Percentiles rank a stretch among this genome's conserved stretches.
These are phyloP conservation scores for Sphinx pinastri DNA, from an alignment of 2,888 invertebrate species.

Conservation along the genomic window DNA sequence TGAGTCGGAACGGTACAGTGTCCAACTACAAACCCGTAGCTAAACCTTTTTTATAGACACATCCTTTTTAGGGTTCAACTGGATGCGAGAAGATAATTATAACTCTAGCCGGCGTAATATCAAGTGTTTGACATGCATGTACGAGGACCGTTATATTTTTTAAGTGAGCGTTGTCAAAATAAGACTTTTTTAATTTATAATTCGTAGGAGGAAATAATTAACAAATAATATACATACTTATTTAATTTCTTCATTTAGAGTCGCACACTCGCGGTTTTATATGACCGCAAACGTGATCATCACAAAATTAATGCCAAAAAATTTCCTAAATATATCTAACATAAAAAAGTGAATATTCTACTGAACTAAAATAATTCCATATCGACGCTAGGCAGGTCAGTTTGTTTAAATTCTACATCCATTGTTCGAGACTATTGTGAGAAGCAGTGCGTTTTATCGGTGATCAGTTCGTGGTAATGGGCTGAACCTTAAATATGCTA, in stretches of 20 bases:
- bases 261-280: too few species aligned
- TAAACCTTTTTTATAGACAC: slow-evolving; percentile 53
- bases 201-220: too few species aligned
- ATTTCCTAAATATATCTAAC: background rate
- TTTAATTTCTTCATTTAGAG: too few species aligned
- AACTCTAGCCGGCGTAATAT: background rate
- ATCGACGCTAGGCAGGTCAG: background rate
- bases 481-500: background rate
- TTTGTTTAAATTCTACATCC: slow-evolving; percentile 38
- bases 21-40: slow-evolving; percentile 43
- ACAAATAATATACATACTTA: too few species aligned
- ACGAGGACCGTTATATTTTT: background rate
- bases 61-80: slow-evolving; percentile 65
- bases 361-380: background rate
- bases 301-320: background rate
- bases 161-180: too few species aligned
- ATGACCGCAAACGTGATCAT: too few species aligned
- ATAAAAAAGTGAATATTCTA: background rate
- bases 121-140: background rate
- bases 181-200: too few species aligned
- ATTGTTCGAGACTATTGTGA: slow-evolving; percentile 42
- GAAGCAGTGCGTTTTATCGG: slow-evolving; percentile 37
- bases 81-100: slow-evolving; percentile 43
- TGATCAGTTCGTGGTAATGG: slow-evolving; percentile 24
- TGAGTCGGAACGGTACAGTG: slow-evolving; percentile 55